Base-by-base conservation (phyloP, 2,888 invertebrate species). In the Oligia strigilis region DNA sequence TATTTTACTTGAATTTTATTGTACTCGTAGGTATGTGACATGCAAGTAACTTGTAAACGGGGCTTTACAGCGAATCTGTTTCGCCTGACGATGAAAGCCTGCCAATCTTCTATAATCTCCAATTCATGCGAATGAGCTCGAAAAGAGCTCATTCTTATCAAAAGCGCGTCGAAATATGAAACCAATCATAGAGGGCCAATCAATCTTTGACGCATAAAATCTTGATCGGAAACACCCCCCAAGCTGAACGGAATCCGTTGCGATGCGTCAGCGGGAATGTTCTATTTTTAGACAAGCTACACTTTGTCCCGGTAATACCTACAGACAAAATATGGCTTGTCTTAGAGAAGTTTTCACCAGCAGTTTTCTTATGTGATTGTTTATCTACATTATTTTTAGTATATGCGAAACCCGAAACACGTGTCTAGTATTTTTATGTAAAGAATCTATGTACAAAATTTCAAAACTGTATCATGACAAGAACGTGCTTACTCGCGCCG, bases 111-210 rank as follows among this genome's bases (percentile, higher is more conserved):
- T 52, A 29, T 64, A 77, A 52, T 43, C 23, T 52, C 23, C 40
- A 77, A 64, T 52, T 43, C 8, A 52, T 64, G 40, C 5, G 40
- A 5, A 40, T 40, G 5, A 40, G 40, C 40, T 40, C 5, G 40
- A 40, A 40, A 40, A 40, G 40, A 40, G 43, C 29, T 17, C 40
- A 49, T 55, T 55, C 14, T 62, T 64, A 55, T 52, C 36, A 55
- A 72, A 40, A 72, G 11, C 14, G 17, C 43, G 62, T 49, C 52
- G 40, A 72, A 81, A 82, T 49, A 77, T 82, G 77, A 81, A 62
- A 67, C 82, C 67, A 81, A 81, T 81, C 81, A 64, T 81, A 64
- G 52, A 49, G 5, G n/a, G 64, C 72, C 62, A 78, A 69, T 82
- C 82, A 82, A 60, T 78, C 72, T 69, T 11, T 70, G 69, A 69